Percentiles rank a stretch among this genome's conserved stretches.
Conservation (phyloP, 2,888 invertebrate species). For the Pandemis heparana region DNA sequence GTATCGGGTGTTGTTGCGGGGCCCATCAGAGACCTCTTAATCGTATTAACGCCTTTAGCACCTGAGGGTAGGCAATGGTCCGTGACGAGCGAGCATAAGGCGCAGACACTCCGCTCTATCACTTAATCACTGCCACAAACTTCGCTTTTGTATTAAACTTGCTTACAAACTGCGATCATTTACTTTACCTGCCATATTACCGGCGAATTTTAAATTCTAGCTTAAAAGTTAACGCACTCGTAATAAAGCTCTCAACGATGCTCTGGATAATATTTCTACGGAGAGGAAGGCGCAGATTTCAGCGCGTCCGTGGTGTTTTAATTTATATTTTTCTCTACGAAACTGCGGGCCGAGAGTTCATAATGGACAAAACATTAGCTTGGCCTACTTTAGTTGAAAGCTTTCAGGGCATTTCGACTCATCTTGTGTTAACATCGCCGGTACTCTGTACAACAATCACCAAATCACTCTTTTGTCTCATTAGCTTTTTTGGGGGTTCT, state of each 20-base stretch:
- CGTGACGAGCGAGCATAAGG: constrained; percentile 64
- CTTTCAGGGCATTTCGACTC: constrained; percentile 75
- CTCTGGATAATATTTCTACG: constrained; percentile 24
- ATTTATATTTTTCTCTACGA: constrained; percentile 71
- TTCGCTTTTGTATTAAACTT: constrained; percentile 28
- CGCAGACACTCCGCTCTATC: constrained; percentile 50
- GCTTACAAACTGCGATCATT: constrained; percentile 19
- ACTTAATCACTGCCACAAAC: constrained; percentile 52
- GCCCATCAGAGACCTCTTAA: constrained; percentile 78
- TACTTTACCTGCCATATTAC: constrained; percentile 7
- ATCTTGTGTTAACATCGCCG: constrained; percentile 61
- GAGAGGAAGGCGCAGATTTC: constrained; percentile 22
- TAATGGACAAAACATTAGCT: constrained; percentile 82
- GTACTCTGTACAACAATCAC: constrained; percentile 37
- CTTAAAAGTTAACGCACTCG: constrained; percentile 11
- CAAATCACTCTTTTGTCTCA: constrained; percentile 43
- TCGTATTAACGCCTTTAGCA: constrained; percentile 81
- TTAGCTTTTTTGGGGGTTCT: constrained; percentile 41
- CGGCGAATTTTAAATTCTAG: neutral
- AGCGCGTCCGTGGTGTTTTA: constrained; percentile 55
- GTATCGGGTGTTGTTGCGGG: constrained; percentile 73
- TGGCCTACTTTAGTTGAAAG: constrained; percentile 74
- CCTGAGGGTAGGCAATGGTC: constrained; percentile 78
- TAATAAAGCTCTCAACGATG: constrained; percentile 22
- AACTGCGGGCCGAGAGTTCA: constrained; percentile 62